Percentiles rank a stretch among this genome's conserved stretches.
phyloP scores from a whole-genome alignment of 2,888 invertebrate species.

The Scaptomyza polygonia region DNA sequence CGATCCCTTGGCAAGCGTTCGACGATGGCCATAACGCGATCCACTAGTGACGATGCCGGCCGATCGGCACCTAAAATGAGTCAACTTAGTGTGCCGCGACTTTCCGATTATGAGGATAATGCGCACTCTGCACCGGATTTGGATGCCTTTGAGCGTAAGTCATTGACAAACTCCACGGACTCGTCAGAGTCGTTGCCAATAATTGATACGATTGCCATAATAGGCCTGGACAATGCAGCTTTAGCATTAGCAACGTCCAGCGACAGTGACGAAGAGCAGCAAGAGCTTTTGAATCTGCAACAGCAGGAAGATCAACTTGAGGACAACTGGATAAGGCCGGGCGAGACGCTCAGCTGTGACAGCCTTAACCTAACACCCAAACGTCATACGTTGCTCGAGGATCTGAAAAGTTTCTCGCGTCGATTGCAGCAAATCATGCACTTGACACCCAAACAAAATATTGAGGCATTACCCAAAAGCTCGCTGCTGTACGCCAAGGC shows the following conservation, averaged over 20 bases:
- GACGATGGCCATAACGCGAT: conserved; percentile 71
- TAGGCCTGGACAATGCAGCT: conserved; percentile 42
- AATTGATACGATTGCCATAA: conserved; percentile 45
- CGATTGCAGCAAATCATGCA: conserved; percentile 72
- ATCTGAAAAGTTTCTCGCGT: conserved; percentile 77
- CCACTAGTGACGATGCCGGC: conserved; percentile 79
- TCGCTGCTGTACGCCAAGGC: conserved; percentile 39
- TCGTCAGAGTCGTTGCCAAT: conserved; percentile 62
- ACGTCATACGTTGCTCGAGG: conserved; percentile 75
- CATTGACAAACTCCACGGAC: conserved; percentile 57
- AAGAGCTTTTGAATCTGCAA: conserved; percentile 21
- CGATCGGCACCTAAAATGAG: conserved; percentile 38
- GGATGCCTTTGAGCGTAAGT: conserved; percentile 57
- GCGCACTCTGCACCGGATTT: conserved; percentile 77
- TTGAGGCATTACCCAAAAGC: conserved; percentile 19
- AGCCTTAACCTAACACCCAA: conserved; percentile 68
- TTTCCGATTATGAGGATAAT: conserved; percentile 64
- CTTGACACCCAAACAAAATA: conserved; percentile 32
- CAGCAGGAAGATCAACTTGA: conserved; percentile 57
- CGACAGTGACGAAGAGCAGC: conserved; percentile 50
- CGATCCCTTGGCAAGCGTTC: conserved; percentile 48
- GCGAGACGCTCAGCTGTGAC: conserved; percentile 74
- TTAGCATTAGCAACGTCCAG: conserved; percentile 30
- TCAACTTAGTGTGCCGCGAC: conserved; percentile 54
- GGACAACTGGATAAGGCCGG: conserved; percentile 83